Evolutionary conservation across 2,888 invertebrate species (phyloP).

Genomic region (Cephalotes varians): DNA sequence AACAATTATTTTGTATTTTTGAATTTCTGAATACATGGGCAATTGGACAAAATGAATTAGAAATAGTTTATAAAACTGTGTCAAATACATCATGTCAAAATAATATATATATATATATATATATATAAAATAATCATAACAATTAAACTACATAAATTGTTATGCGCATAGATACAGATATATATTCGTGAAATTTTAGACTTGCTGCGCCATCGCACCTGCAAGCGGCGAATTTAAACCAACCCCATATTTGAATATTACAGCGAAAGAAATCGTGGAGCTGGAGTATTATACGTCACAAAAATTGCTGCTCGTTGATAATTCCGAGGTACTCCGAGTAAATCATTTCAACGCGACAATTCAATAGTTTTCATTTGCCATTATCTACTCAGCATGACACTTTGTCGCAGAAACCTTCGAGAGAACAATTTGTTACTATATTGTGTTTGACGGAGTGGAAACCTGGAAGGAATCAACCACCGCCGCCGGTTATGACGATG

Average conservation of each 20-base stretch:
- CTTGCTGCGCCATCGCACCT: slow-evolving; percentile 77
- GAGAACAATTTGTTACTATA: slow-evolving; percentile 66
- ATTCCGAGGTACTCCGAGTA: slow-evolving; percentile 75
- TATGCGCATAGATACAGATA: neutral
- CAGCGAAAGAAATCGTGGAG: slow-evolving; percentile 60
- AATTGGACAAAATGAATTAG: neutral
- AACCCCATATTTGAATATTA: slow-evolving; percentile 75
- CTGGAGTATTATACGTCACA: slow-evolving; percentile 65
- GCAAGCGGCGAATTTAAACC: slow-evolving; percentile 73
- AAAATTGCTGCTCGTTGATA: slow-evolving; percentile 72
- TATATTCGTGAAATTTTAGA: slow-evolving; percentile 66
- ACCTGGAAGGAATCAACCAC: slow-evolving; percentile 71
- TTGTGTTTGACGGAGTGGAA: slow-evolving; percentile 81
- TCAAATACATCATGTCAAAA: too few relatives aligned
- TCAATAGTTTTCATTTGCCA: neutral
- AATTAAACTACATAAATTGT: neutral
- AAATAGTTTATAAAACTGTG: neutral
- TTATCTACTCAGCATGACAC: neutral
- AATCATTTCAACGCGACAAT: neutral
- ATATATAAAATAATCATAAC: neutral
- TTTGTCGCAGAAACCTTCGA: slow-evolving; percentile 59
- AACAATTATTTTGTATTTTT: neutral
- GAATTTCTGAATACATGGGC: neutral
- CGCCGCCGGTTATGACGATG: slow-evolving; percentile 78
- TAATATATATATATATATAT: too few relatives aligned